A percentile compares a stretch with the other conserved stretches of the same genome.
phyloP scores from a whole-genome alignment of 2,113 vertebrate genomes.

The Alligator mississippiensis region DNA sequence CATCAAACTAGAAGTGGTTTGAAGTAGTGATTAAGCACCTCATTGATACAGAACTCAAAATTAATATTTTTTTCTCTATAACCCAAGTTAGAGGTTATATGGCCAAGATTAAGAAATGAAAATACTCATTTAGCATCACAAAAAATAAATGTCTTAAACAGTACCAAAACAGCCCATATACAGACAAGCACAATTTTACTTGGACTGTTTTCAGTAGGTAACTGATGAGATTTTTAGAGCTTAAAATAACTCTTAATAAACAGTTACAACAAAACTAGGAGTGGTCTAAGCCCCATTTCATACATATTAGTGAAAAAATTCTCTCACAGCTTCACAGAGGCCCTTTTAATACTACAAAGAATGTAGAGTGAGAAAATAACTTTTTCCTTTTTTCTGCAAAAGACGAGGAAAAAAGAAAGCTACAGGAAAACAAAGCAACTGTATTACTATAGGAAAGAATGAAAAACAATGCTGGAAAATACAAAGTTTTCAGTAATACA shows the following conservation, averaged over 20 bases:
- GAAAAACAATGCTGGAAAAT: neutral
- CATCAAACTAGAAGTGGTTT: neutral
- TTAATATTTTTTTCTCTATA: neutral
- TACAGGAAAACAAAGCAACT: neutral
- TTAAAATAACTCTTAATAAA: neutral
- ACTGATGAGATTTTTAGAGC: neutral
- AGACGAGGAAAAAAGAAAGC: neutral
- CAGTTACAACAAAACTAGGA: fast-evolving
- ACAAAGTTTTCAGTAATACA: neutral
- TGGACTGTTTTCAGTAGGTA: neutral
- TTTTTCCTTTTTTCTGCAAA: neutral
- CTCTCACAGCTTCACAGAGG: neutral
- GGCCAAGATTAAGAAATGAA: neutral
- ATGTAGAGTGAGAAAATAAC: neutral
- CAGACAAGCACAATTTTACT: neutral
- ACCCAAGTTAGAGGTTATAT: neutral
- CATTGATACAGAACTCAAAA: neutral
- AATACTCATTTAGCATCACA: neutral
- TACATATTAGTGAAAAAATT: fast-evolving
- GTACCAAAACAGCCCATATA: no score
- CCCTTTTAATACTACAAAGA: neutral
- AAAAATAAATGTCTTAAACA: no score
- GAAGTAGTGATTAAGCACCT: neutral
- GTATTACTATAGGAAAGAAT: neutral
- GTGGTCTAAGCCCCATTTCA: neutral